A percentile compares a stretch with the other conserved stretches of the same genome.
These are phyloP conservation scores for Tenthredo amoena DNA, from an alignment of 2,888 invertebrate species.

Conservation along the genomic window DNA sequence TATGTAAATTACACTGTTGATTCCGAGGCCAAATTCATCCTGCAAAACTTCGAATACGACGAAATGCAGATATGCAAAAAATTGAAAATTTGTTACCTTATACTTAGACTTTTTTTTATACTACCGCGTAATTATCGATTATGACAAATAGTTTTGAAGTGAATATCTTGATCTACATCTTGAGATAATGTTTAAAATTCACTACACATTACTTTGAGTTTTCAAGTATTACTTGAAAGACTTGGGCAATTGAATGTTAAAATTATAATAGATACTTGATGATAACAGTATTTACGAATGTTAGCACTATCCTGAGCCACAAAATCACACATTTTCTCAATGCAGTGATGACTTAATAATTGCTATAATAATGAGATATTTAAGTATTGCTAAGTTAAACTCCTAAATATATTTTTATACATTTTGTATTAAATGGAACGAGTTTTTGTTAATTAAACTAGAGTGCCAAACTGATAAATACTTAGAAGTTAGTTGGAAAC, in stretches of 20 bases:
- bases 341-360: background rate
- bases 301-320: background rate
- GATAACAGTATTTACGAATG: background rate
- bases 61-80: background rate
- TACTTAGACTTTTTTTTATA: constrained; percentile 9
- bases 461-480: constrained; percentile 30
- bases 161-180: background rate
- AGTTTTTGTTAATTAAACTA: background rate
- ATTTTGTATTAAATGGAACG: background rate
- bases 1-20: background rate
- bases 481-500: background rate
- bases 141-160: background rate
- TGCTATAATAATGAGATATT: background rate
- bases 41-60: background rate
- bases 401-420: constrained; percentile 30
- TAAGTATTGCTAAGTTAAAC: background rate
- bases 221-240: background rate
- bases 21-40: background rate
- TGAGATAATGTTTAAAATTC: background rate
- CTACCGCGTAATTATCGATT: background rate
- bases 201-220: background rate
- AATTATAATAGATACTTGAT: background rate
- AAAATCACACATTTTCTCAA: background rate
- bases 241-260: background rate
- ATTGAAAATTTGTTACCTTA: constrained; percentile 26